A percentile compares a stretch with the other conserved stretches of the same genome.
Conservation (phyloP, 2,113 vertebrate genomes). For the Trogon melanurus region DNA sequence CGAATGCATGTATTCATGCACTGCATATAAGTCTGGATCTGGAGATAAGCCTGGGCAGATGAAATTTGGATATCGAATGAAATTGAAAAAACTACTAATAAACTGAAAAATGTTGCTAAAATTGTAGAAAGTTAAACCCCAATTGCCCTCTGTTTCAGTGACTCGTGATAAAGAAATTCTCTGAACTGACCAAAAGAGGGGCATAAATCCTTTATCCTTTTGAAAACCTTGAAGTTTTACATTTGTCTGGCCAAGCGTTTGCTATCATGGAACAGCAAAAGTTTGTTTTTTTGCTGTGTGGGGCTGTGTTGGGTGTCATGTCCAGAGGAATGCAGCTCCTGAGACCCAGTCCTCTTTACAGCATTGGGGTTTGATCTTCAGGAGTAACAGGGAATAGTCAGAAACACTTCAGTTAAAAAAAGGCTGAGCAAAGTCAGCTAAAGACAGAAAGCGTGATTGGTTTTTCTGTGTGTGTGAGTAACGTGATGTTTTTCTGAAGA, state of each 20-base stretch:
- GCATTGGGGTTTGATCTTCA: background rate
- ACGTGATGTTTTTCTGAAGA: background rate
- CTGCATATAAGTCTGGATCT: background rate
- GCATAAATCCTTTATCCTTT: background rate
- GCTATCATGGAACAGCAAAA: background rate
- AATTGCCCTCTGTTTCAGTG: background rate
- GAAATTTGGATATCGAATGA: background rate
- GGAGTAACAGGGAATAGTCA: background rate
- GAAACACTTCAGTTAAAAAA: background rate
- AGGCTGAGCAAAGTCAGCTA: background rate
- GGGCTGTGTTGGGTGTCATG: background rate
- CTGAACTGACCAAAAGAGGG: background rate
- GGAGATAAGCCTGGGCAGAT: background rate
- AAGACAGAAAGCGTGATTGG: background rate
- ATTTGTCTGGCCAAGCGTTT: background rate
- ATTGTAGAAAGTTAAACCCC: background rate
- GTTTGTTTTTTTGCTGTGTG: background rate
- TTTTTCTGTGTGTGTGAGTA: constrained; percentile 24
- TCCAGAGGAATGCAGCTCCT: background rate
- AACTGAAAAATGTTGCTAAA: background rate
- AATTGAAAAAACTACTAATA: background rate
- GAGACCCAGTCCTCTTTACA: background rate
- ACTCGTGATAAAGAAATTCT: background rate
- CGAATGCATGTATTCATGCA: background rate
- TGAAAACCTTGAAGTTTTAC: background rate